Evolutionary conservation across 2,888 invertebrate species (phyloP).

Genomic region (Dione juno): DNA sequence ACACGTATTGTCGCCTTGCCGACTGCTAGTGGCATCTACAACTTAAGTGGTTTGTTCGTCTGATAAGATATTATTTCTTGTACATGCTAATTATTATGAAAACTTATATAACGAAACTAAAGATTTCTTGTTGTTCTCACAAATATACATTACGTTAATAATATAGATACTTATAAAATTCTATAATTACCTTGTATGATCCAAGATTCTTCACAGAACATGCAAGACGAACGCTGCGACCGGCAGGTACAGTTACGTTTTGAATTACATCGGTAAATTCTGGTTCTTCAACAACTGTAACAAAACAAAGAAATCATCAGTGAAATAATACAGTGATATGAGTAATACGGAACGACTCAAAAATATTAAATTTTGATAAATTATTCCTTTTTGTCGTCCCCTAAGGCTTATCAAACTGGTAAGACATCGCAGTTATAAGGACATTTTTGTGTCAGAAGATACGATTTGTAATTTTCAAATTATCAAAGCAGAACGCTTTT

Average conservation of each 20-base stretch:
- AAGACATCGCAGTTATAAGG: conserved; percentile 72
- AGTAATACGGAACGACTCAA: conserved; percentile 24
- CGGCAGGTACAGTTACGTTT: conserved; percentile 95
- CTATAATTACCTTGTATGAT: conserved; percentile 91
- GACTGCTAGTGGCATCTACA: conserved; percentile 54
- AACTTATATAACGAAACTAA: too few species aligned
- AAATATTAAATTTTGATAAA: conserved; percentile 38
- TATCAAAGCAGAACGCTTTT: conserved; percentile 83
- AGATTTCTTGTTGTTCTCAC: background rate
- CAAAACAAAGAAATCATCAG: conserved; percentile 61
- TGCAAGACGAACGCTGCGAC: conserved; percentile 93
- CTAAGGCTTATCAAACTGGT: conserved; percentile 57
- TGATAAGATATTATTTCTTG: conserved; percentile 46
- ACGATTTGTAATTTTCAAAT: conserved; percentile 83
- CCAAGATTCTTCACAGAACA: conserved; percentile 96
- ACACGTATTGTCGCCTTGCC: conserved; percentile 71
- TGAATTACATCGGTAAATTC: conserved; percentile 95
- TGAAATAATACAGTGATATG: conserved; percentile 18
- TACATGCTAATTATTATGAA: background rate
- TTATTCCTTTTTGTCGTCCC: conserved; percentile 37
- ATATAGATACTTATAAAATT: conserved; percentile 24
- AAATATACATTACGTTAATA: background rate
- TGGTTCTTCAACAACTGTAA: conserved; percentile 91
- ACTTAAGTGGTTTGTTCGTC: conserved; percentile 53
- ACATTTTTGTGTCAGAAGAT: conserved; percentile 79